phyloP scores from a whole-genome alignment of 2,797 vertebrate species.

The Phataginus tricuspis region DNA sequence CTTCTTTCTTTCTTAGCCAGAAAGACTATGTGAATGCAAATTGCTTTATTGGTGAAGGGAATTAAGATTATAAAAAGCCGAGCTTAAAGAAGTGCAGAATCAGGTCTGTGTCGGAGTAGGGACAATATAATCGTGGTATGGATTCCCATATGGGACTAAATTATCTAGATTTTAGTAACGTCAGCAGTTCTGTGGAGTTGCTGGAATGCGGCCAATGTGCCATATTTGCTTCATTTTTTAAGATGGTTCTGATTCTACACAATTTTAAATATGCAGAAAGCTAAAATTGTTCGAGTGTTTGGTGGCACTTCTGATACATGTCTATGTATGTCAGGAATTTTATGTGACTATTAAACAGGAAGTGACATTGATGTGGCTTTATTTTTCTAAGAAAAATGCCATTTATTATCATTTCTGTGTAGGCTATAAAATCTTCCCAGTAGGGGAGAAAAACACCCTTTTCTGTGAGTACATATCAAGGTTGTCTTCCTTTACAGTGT shows the following conservation, averaged over 20 bases:
- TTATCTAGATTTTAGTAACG: conserved; percentile 88
- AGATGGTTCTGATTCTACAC: conserved; percentile 85
- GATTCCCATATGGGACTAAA: conserved; percentile 91
- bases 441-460: conserved; percentile 27
- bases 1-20: conserved; percentile 79
- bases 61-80: conserved; percentile 88
- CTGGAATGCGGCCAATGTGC: conserved; percentile 87
- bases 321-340: conserved; percentile 84
- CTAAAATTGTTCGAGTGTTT: conserved; percentile 84
- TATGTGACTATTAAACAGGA: conserved; percentile 82
- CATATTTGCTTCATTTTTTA: conserved; percentile 87
- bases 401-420: conserved; percentile 75
- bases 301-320: conserved; percentile 84
- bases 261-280: conserved; percentile 87
- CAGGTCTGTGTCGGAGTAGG: conserved; percentile 86
- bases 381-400: conserved; percentile 75
- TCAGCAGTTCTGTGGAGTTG: conserved; percentile 87
- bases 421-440: conserved; percentile 61
- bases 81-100: conserved; percentile 89
- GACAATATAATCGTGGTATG: conserved; percentile 90
- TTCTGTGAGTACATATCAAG: conserved; percentile 80
- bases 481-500: conserved; percentile 84
- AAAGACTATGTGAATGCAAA: conserved; percentile 85
- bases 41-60: conserved; percentile 88
- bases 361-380: conserved; percentile 74